phyloP scores from a whole-genome alignment of 2,797 vertebrate species.

The Parauchenoglanis punctatus region DNA sequence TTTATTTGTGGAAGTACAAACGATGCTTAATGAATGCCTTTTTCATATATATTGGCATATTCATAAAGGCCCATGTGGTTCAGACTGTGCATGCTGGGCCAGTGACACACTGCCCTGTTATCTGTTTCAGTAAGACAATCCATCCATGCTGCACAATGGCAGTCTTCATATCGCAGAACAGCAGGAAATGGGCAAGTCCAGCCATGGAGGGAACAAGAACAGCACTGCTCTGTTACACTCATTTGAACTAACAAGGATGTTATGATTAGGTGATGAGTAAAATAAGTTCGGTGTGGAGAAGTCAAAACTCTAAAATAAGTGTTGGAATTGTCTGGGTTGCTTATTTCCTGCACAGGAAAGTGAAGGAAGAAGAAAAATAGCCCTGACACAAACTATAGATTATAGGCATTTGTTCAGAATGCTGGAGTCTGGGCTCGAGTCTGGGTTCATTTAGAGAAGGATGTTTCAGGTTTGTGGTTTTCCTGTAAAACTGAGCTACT shows the following conservation, averaged over 20 bases:
- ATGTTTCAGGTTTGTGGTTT: neutral
- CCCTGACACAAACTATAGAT: neutral
- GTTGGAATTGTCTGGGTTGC: neutral
- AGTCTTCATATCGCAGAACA: neutral
- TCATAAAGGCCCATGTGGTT: slow-evolving; percentile 18
- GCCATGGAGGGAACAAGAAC: neutral
- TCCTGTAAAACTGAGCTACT: neutral
- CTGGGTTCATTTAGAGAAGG: slow-evolving; percentile 1
- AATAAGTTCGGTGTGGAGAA: neutral
- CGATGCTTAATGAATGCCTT: slow-evolving; percentile 28
- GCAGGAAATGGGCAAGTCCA: neutral
- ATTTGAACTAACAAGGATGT: neutral
- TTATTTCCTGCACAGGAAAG: neutral
- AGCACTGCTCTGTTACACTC: neutral
- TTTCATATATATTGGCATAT: slow-evolving; percentile 37
- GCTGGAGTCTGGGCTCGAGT: neutral
- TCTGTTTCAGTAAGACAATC: slow-evolving; percentile 12
- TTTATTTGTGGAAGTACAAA: slow-evolving; percentile 33
- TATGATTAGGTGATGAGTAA: slow-evolving; percentile 7
- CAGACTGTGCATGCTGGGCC: slow-evolving; percentile 8
- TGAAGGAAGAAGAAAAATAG: neutral
- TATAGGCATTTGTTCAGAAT: slow-evolving; percentile 12
- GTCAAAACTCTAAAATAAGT: neutral
- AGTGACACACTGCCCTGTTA: slow-evolving; percentile 1
- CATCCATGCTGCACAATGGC: slow-evolving; percentile 2